Percentiles rank a stretch among this genome's conserved stretches.
Evolutionary conservation across 2,113 vertebrate species (phyloP).

Genomic region (Cisticola juncidis): DNA sequence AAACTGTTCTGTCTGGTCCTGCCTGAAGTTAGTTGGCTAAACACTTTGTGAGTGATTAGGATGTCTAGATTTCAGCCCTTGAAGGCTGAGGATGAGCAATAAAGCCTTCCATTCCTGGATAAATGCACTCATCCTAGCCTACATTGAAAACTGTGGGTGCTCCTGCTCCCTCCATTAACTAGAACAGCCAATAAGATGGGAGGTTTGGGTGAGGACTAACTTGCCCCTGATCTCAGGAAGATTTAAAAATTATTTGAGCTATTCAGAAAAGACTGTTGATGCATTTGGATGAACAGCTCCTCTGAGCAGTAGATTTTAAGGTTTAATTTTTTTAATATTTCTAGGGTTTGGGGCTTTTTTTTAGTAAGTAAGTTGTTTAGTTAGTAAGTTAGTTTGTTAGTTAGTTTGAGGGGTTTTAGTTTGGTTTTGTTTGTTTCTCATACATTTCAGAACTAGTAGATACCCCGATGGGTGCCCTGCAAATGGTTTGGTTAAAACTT

Average conservation of each 20-base stretch:
- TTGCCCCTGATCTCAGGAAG: neutral
- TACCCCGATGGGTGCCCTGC: fast-evolving
- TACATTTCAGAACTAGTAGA: neutral
- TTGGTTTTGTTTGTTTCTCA: neutral
- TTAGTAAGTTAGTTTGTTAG: neutral
- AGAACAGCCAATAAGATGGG: neutral
- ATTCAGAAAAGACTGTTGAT: neutral
- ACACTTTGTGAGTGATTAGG: neutral
- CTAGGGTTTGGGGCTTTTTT: neutral
- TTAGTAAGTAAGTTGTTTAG: too few relatives aligned
- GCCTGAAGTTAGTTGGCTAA: neutral
- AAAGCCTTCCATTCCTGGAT: neutral
- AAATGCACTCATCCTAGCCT: neutral
- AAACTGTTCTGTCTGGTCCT: neutral
- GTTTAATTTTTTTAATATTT: neutral
- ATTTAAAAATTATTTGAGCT: neutral
- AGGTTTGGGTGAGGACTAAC: neutral
- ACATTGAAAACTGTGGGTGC: neutral
- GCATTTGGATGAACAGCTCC: neutral
- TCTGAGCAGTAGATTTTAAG: neutral
- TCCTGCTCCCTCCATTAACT: neutral
- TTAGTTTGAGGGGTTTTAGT: fast-evolving
- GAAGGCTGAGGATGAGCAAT: neutral
- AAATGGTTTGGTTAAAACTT: neutral
- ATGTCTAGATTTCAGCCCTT: neutral